These are phyloP conservation scores for Chaitophorus viminalis DNA, from an alignment of 2,888 invertebrate species.

Conservation along the genomic window DNA sequence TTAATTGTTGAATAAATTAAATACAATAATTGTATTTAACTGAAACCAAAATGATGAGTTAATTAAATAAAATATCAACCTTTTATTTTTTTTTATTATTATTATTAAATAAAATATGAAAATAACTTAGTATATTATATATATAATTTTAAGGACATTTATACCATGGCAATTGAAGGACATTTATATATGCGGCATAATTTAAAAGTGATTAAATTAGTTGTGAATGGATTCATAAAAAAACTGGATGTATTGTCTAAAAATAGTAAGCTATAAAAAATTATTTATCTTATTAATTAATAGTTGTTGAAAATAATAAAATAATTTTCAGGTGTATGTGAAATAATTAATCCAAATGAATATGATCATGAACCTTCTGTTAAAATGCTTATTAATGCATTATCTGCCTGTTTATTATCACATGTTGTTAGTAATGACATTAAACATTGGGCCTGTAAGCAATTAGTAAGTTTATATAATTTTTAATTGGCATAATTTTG, in stretches of 20 bases:
- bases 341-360: constrained; percentile 31
- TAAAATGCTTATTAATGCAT: constrained; percentile 71
- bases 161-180: constrained; percentile 45
- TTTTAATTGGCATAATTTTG: not conserved
- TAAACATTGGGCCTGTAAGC: constrained; percentile 74
- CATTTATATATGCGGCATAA: constrained; percentile 34
- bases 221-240: constrained; percentile 39
- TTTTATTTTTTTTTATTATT: not conserved
- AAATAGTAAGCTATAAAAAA: constrained; percentile 23
- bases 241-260: constrained; percentile 52
- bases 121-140: not conserved
- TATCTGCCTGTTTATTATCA: constrained; percentile 73
- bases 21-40: too few relatives aligned
- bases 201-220: constrained; percentile 50
- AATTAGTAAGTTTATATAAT: constrained; percentile 68
- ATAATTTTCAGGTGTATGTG: constrained; percentile 33
- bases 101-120: not conserved
- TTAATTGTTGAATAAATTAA: too few relatives aligned
- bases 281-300: not conserved
- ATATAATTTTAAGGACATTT: constrained; percentile 45
- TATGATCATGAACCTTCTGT: constrained; percentile 34
- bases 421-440: constrained; percentile 69
- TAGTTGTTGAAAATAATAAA: constrained; percentile 2
- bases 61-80: not conserved
- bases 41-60: not conserved